Conservation (phyloP, 2,888 invertebrate genomes). For the Gisinianus flammeolus region DNA sequence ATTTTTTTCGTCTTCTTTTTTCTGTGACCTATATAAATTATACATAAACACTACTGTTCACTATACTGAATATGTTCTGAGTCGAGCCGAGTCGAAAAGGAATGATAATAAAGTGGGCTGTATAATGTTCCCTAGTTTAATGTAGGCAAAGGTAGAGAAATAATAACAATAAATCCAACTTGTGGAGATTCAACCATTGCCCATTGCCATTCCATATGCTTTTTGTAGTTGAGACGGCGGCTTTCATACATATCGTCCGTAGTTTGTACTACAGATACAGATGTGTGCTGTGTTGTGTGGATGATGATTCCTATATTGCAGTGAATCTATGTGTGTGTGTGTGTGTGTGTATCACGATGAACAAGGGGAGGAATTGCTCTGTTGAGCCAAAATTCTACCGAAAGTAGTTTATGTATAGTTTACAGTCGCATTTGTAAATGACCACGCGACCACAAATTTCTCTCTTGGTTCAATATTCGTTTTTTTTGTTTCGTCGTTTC, state of each 20-base stretch:
- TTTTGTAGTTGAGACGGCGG: too few species aligned
- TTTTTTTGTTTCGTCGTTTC: too few species aligned
- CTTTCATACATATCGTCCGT: too few species aligned
- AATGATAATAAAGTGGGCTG: conserved; percentile 21
- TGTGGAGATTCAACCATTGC: too few species aligned
- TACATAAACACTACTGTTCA: too few species aligned
- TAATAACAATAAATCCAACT: too few species aligned
- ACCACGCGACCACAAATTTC: conserved; percentile 41
- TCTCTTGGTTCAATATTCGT: too few species aligned
- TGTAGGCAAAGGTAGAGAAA: too few species aligned
- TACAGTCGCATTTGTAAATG: conserved; percentile 5
- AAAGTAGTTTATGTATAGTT: conserved; percentile 20
- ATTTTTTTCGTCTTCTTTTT: background rate
- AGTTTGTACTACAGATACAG: too few species aligned
- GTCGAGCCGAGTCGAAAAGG: too few species aligned
- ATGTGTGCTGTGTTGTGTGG: background rate
- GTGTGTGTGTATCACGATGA: background rate
- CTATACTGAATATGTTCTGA: background rate
- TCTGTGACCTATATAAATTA: background rate
- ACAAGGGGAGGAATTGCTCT: conserved; percentile 7
- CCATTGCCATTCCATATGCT: too few species aligned
- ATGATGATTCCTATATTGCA: background rate
- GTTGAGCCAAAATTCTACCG: conserved; percentile 20
- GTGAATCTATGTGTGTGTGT: conserved; percentile 8
- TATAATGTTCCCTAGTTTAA: too few species aligned